A percentile compares a stretch with the other conserved stretches of the same genome.
These are phyloP conservation scores for Antennarius striatus DNA, from an alignment of 2,113 vertebrate species.

Conservation along the genomic window DNA sequence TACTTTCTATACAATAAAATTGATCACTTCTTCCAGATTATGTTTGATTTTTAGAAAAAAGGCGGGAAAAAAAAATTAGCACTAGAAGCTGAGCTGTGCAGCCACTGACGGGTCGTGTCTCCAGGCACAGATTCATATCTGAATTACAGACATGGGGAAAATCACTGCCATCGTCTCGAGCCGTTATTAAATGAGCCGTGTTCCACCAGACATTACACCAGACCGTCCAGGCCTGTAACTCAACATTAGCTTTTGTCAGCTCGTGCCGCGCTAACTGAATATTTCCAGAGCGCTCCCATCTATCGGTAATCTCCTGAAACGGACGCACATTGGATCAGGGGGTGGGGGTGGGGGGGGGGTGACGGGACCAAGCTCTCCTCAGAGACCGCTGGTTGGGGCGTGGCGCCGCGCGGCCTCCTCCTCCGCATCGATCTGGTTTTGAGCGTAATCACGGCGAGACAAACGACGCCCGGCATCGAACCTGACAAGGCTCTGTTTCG, in stretches of 20 bases:
- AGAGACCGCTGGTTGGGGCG: constrained; percentile 66
- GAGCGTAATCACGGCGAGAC: constrained; percentile 69
- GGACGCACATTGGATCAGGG: constrained; percentile 67
- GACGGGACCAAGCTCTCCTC: constrained; percentile 68
- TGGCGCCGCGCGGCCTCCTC: constrained; percentile 41
- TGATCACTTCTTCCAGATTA: too few relatives aligned
- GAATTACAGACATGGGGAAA: constrained; percentile 39
- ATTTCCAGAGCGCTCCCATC: constrained; percentile 61
- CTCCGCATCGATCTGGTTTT: constrained; percentile 72
- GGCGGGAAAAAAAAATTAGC: too few relatives aligned
- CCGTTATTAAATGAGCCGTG: constrained; percentile 62
- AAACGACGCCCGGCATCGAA: constrained; percentile 67
- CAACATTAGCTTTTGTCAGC: constrained; percentile 65
- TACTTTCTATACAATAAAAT: too few relatives aligned
- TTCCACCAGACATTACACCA: constrained; percentile 40
- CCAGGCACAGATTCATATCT: constrained; percentile 48
- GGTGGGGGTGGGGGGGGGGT: constrained; percentile 42
- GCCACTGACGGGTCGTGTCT: constrained; percentile 38
- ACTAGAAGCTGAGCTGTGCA: neutral
- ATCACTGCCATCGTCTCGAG: constrained; percentile 37
- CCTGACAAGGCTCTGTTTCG: constrained; percentile 56
- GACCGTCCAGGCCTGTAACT: constrained; percentile 35
- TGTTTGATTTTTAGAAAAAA: too few relatives aligned
- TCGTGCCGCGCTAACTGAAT: constrained; percentile 59
- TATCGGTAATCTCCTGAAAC: constrained; percentile 65